These are phyloP conservation scores for Eumeta japonica DNA, from an alignment of 1,140 invertebrate genomes.

Conservation along the genomic window DNA sequence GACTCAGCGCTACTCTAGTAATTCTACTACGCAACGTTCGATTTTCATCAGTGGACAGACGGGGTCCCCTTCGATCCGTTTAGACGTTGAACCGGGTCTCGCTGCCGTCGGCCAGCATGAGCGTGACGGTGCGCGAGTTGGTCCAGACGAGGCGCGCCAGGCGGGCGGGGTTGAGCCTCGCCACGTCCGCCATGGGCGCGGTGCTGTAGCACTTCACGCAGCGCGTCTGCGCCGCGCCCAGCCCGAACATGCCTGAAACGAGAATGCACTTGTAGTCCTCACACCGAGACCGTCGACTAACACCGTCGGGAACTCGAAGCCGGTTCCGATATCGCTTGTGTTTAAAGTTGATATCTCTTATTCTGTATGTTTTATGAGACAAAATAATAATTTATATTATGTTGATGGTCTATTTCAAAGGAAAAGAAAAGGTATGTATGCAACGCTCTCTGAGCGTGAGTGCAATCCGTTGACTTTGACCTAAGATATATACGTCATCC, in stretches of 20 bases:
- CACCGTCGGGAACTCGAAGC: too few species aligned
- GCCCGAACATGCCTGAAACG: constrained; percentile 78
- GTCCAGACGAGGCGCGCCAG: constrained; percentile 90
- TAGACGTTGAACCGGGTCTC: constrained; percentile 89
- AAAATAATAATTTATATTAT: not conserved
- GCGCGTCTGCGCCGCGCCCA: constrained; percentile 86
- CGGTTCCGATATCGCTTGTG: too few species aligned
- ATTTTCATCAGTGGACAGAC: too few species aligned
- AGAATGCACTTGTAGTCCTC: constrained; percentile 2
- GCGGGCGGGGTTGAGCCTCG: constrained; percentile 81
- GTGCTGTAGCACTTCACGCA: constrained; percentile 93
- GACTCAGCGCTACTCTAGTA: too few species aligned
- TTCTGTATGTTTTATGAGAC: too few species aligned
- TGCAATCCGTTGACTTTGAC: not conserved
- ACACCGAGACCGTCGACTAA: not conserved
- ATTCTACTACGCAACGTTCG: too few species aligned
- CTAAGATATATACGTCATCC: not conserved
- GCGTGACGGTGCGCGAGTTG: constrained; percentile 83
- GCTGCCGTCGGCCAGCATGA: constrained; percentile 89
- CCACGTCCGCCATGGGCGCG: constrained; percentile 84
- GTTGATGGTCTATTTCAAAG: not conserved
- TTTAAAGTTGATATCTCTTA: too few species aligned
- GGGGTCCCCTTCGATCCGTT: too few species aligned
- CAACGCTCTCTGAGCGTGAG: not conserved
- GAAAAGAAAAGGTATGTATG: not conserved